Conservation (phyloP, 2,797 vertebrate genomes). For the Myotis vivesi region DNA sequence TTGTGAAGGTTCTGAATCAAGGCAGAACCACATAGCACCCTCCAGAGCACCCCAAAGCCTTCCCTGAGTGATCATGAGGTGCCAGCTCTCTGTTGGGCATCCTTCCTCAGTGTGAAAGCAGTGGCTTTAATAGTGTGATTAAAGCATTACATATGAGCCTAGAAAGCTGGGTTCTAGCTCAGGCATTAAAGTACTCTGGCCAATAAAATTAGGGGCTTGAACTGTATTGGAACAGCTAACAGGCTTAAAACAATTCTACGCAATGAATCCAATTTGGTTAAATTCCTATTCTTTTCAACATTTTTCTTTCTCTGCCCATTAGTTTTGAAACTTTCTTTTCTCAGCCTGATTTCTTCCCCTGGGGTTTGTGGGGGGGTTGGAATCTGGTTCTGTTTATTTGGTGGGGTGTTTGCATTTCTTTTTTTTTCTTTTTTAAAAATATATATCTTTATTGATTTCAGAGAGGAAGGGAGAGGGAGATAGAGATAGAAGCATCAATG, state of each 20-base stretch:
- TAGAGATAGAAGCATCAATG: too few relatives aligned
- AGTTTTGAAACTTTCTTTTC: neutral
- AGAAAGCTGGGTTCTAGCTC: neutral
- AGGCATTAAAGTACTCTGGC: neutral
- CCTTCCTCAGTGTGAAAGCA: neutral
- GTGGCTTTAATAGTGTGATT: neutral
- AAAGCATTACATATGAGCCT: neutral
- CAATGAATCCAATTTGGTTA: neutral
- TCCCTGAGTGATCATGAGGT: too few relatives aligned
- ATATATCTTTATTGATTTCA: too few relatives aligned
- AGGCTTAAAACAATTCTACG: neutral
- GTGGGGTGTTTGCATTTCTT: neutral
- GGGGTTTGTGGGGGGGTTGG: too few relatives aligned
- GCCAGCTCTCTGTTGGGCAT: neutral
- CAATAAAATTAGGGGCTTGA: neutral
- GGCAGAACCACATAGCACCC: neutral
- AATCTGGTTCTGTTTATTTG: neutral
- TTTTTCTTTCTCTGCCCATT: neutral
- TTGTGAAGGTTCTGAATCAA: neutral
- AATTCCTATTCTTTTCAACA: neutral
- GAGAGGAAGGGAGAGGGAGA: too few relatives aligned
- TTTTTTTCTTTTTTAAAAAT: too few relatives aligned
- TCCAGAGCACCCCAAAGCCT: neutral
- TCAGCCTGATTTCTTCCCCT: neutral
- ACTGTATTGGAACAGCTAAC: neutral